phyloP scores from a whole-genome alignment of 2,888 invertebrate species.

The Conops quadrifasciatus region DNA sequence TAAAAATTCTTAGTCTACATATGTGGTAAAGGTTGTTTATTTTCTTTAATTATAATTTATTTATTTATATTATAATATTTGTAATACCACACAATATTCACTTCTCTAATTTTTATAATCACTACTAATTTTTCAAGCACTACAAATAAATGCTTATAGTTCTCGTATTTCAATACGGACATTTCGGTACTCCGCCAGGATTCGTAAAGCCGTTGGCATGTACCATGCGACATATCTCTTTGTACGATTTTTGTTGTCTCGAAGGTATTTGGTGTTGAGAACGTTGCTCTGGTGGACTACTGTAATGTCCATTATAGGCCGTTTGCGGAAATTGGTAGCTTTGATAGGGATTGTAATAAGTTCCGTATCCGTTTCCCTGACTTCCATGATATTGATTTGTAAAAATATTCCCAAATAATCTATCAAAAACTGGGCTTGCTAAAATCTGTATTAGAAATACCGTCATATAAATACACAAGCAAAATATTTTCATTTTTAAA shows the following conservation, averaged over 20 bases:
- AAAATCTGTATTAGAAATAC: background rate
- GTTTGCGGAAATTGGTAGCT: background rate
- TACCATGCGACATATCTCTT: constrained; percentile 55
- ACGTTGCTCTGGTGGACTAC: background rate
- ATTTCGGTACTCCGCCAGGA: constrained; percentile 52
- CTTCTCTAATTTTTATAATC: no score
- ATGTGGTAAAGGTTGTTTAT: no score
- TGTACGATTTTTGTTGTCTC: constrained; percentile 48
- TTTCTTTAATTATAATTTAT: no score
- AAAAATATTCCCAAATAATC: constrained; percentile 39
- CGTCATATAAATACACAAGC: background rate
- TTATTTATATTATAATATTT: no score
- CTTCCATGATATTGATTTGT: constrained; percentile 5
- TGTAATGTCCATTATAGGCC: background rate
- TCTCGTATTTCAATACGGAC: constrained; percentile 48
- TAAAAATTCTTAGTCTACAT: no score
- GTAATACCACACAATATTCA: no score
- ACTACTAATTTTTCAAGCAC: no score
- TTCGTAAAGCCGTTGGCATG: constrained; percentile 54
- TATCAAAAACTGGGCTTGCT: constrained; percentile 37
- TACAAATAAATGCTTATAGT: no score
- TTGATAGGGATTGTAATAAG: constrained; percentile 1
- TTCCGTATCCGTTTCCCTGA: background rate
- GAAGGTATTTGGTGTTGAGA: background rate
- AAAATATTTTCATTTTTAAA: constrained; percentile 15